These are phyloP conservation scores for Pseudochirops cupreus DNA, from an alignment of 2,797 vertebrate species.

Conservation along the genomic window DNA sequence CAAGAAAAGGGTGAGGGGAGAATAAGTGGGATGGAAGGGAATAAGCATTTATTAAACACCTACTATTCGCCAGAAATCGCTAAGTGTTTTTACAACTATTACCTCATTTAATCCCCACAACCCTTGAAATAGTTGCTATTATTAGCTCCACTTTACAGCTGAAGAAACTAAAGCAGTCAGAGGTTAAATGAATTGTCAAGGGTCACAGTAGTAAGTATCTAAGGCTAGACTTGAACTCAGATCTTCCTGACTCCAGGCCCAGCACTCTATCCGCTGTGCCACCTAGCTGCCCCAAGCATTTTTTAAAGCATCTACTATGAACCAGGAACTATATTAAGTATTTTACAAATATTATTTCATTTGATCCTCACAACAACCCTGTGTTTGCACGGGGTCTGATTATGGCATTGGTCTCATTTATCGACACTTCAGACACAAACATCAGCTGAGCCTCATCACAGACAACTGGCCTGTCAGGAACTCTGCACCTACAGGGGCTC, in stretches of 20 bases:
- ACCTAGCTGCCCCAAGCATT: neutral
- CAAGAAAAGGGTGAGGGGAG: neutral
- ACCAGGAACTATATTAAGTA: neutral
- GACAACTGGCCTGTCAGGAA: neutral
- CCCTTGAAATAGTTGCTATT: neutral
- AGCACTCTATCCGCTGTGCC: neutral
- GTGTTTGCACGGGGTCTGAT: neutral
- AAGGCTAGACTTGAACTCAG: neutral
- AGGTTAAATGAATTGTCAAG: too few species aligned
- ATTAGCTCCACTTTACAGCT: too few species aligned
- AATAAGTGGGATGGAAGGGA: neutral
- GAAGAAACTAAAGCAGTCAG: too few species aligned
- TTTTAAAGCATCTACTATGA: too few species aligned
- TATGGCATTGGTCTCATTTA: neutral
- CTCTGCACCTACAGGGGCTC: neutral
- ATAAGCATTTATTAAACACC: neutral
- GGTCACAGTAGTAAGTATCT: too few species aligned
- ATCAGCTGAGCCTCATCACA: neutral
- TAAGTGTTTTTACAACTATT: neutral
- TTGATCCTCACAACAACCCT: neutral
- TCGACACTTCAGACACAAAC: too few species aligned
- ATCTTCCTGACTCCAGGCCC: neutral
- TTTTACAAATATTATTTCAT: neutral
- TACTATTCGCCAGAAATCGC: neutral
- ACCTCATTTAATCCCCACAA: neutral